Evolutionary conservation across 1,140 invertebrate species (phyloP), one percentile per base, ranked within the genome.

Genomic region (Diuraphis noxia): DNA sequence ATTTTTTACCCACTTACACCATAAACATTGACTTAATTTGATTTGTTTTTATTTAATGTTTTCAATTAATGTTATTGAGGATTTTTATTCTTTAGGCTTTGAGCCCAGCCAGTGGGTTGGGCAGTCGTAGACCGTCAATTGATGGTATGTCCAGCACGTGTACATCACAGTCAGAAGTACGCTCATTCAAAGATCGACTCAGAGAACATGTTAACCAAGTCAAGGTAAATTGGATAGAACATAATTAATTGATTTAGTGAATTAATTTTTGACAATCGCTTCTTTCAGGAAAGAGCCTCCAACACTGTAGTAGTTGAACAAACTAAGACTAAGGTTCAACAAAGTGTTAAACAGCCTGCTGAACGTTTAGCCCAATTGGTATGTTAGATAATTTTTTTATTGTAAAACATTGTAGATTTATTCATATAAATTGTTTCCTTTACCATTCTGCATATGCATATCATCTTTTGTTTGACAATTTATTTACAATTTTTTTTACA

Each of bases 121-220:
- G 43, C 34, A 91, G 89, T 40, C 89, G 77, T 46, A 79, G 89
- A 81, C 89, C 43, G n/a, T 91, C 89, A 1, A 49, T 91, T 4
- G 89, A 91, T 36, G 89, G 77, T 2, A 91, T 91, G 43, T 91
- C 89, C 5, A 91, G 89, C 25, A 46, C 89, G 1, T 91, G 89
- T 38, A 93, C 93, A 7, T 92, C 93, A 43, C 92, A 92, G 38
- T 93, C 93, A n/a, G 93, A 93, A 49, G 92, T 85, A 21, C 92
- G 92, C 36, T 93, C 93, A 34, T 93, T 93, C 56, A 91, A 93
- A 72, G 93, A 93, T 49, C 87, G 93, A 82, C 92, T 93, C 25
- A 91, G 92, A 92, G 93, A 93, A 56, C 91, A 93, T 34, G 92
- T 93, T 40, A 92, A 93, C 84, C 92, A 92, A 91, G 92, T 93